Evolutionary conservation across 2,797 vertebrate genomes (phyloP).

Genomic region (Molossus molossus): DNA sequence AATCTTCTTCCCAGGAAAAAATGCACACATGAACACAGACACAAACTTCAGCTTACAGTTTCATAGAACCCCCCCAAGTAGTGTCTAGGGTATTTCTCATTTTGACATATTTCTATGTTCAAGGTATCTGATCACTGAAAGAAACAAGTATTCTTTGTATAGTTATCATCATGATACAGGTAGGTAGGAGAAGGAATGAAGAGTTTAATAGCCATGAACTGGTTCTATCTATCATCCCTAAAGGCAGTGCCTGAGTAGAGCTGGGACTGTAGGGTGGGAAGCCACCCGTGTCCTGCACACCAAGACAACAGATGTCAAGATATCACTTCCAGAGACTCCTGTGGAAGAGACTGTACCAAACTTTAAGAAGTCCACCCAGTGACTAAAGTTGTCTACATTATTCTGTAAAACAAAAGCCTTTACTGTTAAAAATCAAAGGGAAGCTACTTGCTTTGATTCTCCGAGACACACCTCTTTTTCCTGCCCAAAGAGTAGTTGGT

Average conservation of each 20-base stretch:
- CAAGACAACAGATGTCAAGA: not conserved
- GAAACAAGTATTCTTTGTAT: slow-evolving; percentile 42
- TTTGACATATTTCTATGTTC: slow-evolving; percentile 9
- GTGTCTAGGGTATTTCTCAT: not conserved
- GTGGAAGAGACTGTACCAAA: not conserved
- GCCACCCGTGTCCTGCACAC: not conserved
- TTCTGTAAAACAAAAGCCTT: slow-evolving; percentile 55
- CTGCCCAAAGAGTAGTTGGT: not conserved
- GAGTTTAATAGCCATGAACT: not conserved
- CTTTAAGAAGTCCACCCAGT: not conserved
- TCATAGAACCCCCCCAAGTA: not conserved
- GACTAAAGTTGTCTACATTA: not conserved
- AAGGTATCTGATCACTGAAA: not conserved
- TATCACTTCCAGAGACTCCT: not conserved
- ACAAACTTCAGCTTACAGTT: slow-evolving; percentile 9
- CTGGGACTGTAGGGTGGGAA: not conserved
- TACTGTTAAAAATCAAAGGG: slow-evolving; percentile 47
- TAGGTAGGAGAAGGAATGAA: not conserved
- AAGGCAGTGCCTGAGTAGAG: not conserved
- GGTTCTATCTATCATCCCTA: not conserved
- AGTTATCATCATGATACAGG: not conserved
- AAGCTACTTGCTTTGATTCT: slow-evolving; percentile 41
- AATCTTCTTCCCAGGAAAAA: slow-evolving; percentile 2
- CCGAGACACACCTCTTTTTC: slow-evolving; percentile 25
- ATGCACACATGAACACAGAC: not conserved